Base-by-base conservation (phyloP, 2,113 vertebrate genomes). In the Nycticebus coucang region DNA sequence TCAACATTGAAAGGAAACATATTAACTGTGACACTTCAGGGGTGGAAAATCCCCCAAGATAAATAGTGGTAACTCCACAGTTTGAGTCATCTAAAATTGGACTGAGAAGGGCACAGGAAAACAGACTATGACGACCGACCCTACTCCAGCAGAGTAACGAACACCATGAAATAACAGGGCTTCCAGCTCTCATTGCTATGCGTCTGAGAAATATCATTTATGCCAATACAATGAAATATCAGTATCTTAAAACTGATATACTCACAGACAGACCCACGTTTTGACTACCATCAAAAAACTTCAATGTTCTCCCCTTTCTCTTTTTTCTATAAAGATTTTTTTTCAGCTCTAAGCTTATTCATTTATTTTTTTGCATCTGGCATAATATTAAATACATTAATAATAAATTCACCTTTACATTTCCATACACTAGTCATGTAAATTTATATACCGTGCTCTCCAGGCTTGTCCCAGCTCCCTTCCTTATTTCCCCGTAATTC, bases 271-370 rank as follows among this genome's bases (percentile, higher is more conserved):
- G 97, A 98, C 35, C 87, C 93, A 95, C 74, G 93, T 96, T 97
- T 95, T 97, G 97, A 97, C 79, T 96, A 83, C 62, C 97, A 94
- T 95, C 96, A 96, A 93, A 97, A 96, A 97, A 50, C 10, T 94
- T 96, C 85, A 80, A 89, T 71, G 86, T 93, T 96, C 97, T 97
- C 41, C 7, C 10, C 89, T 69, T 84, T 69, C 41, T 80, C n/a
- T 26, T 8, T 89, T 83, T 79, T 33, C 45, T 81, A 41, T 5
- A 50, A 50, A 50, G 45, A 50, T 50, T 14, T 35, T 79, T 79
- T 75, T 94, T 45, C 33, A 87, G 18, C 22, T 71, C 22, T 81
- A 50, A 37, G 81, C 37, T 86, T 50, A 85, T 59, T 50, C 7
- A 50, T 50, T 50, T 10, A 9, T 50, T 50, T 55, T 75, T 89